Conservation (phyloP, 2,888 invertebrate species). For the Cynaeus angustus region DNA sequence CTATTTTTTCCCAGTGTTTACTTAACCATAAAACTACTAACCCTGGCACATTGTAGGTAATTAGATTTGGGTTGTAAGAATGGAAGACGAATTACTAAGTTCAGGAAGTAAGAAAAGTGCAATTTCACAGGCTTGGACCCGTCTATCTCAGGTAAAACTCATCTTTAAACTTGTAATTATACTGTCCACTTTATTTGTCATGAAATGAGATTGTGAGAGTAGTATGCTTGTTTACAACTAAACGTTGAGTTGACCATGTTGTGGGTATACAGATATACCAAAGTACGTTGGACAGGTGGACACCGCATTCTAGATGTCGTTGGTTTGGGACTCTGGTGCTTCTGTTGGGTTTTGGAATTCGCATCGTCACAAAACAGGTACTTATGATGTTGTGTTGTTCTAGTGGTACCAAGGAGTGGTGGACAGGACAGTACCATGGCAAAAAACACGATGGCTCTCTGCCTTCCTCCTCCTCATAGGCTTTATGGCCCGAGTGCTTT, state of each 20-base stretch:
- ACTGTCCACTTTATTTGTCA: neutral
- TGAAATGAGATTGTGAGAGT: conserved; percentile 6
- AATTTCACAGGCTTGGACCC: conserved; percentile 79
- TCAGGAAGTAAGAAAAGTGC: conserved; percentile 76
- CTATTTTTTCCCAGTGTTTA: neutral
- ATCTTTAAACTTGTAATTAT: neutral
- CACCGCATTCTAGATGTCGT: conserved; percentile 86
- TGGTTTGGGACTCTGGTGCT: conserved; percentile 85
- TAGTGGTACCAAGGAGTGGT: conserved; percentile 73
- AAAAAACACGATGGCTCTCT: conserved; percentile 69
- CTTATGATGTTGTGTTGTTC: conserved; percentile 69
- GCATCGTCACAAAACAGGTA: conserved; percentile 89
- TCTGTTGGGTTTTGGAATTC: conserved; percentile 83
- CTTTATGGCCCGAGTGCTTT: conserved; percentile 71
- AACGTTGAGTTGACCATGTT: conserved; percentile 18
- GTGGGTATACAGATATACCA: conserved; percentile 80
- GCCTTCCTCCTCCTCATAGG: conserved; percentile 68
- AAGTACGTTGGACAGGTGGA: conserved; percentile 89
- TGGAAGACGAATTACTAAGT: conserved; percentile 81
- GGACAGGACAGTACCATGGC: conserved; percentile 73
- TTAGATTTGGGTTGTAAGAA: conserved; percentile 71
- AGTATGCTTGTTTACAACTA: neutral
- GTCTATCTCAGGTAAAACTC: conserved; percentile 71
- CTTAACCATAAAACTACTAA: conserved; percentile 3
- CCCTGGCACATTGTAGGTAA: conserved; percentile 20